Percentiles rank a stretch among this genome's conserved stretches.
phyloP scores from a whole-genome alignment of 1,140 invertebrate species.

The Thaumatotibia leucotreta region DNA sequence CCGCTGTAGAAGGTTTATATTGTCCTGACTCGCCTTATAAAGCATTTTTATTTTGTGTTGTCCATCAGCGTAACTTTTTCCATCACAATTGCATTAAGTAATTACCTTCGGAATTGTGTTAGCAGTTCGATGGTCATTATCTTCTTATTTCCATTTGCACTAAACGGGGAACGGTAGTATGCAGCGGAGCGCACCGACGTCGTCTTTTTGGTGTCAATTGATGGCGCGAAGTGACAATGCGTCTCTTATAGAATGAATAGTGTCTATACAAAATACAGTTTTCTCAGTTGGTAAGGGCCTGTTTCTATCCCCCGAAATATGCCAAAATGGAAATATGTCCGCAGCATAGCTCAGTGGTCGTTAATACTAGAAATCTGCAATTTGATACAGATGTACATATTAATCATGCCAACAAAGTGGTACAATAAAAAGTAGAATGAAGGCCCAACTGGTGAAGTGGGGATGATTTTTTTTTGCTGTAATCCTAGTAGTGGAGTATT shows the following conservation, averaged over 20 bases:
- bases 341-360: too few relatives aligned
- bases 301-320: too few relatives aligned
- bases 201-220: background rate
- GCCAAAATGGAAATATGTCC: too few relatives aligned
- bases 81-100: background rate
- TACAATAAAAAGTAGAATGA: too few relatives aligned
- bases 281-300: background rate
- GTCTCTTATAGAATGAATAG: background rate
- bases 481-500: too few relatives aligned
- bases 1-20: background rate
- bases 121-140: background rate
- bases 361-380: too few relatives aligned
- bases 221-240: background rate
- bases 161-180: background rate
- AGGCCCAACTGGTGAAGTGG: too few relatives aligned
- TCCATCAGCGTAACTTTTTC: background rate
- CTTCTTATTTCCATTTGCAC: slow-evolving; percentile 9
- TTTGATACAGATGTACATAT: too few relatives aligned
- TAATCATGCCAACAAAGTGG: too few relatives aligned
- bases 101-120: background rate
- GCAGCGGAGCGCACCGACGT: background rate
- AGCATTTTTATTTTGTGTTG: background rate
- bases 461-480: too few relatives aligned
- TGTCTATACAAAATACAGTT: background rate
- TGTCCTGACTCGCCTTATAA: background rate